Evolutionary conservation across 1,140 invertebrate genomes (phyloP).

Genomic region (Conus ventricosus): DNA sequence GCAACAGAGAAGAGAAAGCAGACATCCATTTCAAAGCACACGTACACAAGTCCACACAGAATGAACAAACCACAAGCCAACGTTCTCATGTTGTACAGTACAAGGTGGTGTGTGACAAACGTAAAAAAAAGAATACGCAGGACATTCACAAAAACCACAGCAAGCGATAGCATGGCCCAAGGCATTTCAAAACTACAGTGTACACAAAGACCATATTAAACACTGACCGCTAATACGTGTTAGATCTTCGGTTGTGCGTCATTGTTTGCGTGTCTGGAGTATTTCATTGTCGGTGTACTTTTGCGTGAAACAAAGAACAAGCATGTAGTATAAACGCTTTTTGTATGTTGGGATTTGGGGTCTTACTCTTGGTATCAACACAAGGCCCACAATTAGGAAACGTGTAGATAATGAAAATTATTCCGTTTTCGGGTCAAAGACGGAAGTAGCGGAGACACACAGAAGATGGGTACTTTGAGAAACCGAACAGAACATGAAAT

Average conservation of each 20-base stretch:
- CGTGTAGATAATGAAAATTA: constrained; percentile 50
- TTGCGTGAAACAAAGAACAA: neutral
- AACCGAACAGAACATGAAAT: neutral
- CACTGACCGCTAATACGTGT: no score
- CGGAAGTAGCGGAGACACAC: neutral
- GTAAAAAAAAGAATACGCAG: neutral
- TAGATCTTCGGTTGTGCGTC: no score
- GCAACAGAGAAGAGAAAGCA: constrained; percentile 3
- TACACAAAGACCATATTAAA: neutral
- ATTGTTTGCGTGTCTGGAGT: neutral
- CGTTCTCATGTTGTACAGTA: constrained; percentile 33
- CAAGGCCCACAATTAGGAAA: constrained; percentile 37
- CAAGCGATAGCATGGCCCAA: neutral
- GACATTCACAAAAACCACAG: neutral
- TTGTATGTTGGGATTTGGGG: neutral
- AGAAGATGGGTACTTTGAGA: neutral
- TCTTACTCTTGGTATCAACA: no score
- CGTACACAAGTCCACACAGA: neutral
- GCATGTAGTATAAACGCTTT: neutral
- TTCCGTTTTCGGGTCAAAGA: constrained; percentile 18
- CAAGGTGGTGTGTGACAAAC: neutral
- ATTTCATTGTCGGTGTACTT: neutral
- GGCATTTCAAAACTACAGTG: neutral
- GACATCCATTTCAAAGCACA: neutral
- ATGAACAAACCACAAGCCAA: neutral